Evolutionary conservation across 2,113 vertebrate species (phyloP).

Genomic region (Poeciliopsis turrubarensis): DNA sequence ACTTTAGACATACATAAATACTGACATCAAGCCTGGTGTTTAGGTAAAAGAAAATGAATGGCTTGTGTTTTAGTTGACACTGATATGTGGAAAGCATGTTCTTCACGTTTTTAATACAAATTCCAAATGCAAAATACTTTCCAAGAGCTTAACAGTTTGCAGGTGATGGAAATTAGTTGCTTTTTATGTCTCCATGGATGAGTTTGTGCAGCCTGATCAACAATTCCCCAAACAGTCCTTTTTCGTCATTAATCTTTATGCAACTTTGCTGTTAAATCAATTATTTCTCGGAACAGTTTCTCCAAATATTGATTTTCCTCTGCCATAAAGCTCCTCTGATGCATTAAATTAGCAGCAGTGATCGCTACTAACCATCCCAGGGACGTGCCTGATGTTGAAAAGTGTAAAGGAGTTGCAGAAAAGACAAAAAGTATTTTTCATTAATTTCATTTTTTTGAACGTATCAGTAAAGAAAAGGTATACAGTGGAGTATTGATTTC

Average conservation of each 20-base stretch:
- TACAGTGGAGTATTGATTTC: no score
- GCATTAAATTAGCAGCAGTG: conserved; percentile 69
- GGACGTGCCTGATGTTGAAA: no score
- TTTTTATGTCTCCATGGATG: conserved; percentile 19
- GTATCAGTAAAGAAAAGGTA: no score
- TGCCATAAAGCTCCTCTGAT: conserved; percentile 62
- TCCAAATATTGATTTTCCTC: conserved; percentile 68
- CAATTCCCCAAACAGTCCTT: conserved; percentile 61
- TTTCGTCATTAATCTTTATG: conserved; percentile 64
- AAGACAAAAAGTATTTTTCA: no score
- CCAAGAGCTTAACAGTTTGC: conserved; percentile 32
- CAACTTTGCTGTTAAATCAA: conserved; percentile 65
- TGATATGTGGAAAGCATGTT: conserved; percentile 7
- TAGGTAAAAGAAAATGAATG: no score
- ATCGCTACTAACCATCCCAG: no score
- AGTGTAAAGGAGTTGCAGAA: no score
- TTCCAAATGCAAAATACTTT: conserved; percentile 46
- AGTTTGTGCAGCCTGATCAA: conserved; percentile 20
- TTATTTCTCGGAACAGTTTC: conserved; percentile 45
- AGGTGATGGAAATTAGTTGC: conserved; percentile 39
- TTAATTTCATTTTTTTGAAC: no score
- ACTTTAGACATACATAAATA: no score
- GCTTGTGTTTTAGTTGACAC: no score
- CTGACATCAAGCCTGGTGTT: no score
- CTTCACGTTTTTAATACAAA: conserved; percentile 45